Base-by-base conservation (phyloP, 1,140 invertebrate species). In the Procambarus clarkii region DNA sequence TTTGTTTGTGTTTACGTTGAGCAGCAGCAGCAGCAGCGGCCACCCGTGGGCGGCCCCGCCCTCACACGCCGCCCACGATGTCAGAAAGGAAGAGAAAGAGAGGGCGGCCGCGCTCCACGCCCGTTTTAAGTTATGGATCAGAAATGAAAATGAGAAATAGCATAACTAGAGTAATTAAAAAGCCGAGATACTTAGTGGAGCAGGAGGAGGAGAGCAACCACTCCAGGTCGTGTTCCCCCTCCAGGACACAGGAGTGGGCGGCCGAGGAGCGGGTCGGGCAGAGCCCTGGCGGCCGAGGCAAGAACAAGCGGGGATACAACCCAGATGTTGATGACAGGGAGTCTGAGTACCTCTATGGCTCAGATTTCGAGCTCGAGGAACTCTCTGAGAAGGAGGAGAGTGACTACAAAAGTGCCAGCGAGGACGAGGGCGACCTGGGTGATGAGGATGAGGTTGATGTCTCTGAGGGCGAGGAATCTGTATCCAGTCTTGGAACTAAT, bases 271-370 rank as follows among this genome's bases (percentile, higher is more conserved):
- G 45, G 21, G 54, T 45, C n/a, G 24, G 71, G 45, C 54, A 18
- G 44, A 18, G 44, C 18, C 50, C 50, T 69, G 93, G 82, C 92
- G 74, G 87, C 80, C 34, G 96, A 96, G 92, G 96, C 96, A 83
- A 97, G 96, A 94, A 96, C 97, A 94, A 95, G 95, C 79, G 96
- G 96, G 92, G 96, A 96, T 94, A 95, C 96, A 86, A 96, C 94
- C 5, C 83, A n/a, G 81, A 90, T 21, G 48, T 91, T 48, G 92
- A 90, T 9, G 92, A 97, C 93, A 96, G 97, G 91, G 97, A 97
- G 93, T 97, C 97, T 2, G 97, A 98, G 93, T 98, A 98, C 94
- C 97, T 98, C 94, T 98, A 98, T 94, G 97, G 97, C 1, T 98
- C 97, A 3, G 97, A 98, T 94, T 98, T 98, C 94, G 97, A 92